These are phyloP conservation scores for Pseudomyrmex pallidus DNA, from an alignment of 1,140 invertebrate species.

Conservation along the genomic window DNA sequence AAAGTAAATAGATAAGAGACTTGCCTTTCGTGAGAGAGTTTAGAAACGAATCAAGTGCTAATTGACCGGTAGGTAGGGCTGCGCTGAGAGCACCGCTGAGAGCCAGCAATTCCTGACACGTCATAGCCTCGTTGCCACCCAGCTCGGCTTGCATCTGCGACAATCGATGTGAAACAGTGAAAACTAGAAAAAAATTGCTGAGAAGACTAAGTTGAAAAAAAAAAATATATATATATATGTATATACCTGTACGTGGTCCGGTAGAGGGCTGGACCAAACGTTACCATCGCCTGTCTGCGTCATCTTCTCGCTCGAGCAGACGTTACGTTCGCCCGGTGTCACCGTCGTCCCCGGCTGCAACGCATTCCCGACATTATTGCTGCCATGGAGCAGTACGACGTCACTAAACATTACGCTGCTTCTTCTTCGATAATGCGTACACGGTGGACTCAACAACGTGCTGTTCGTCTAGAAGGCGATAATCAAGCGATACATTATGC, in stretches of 20 bases:
- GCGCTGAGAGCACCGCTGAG: slow-evolving; percentile 95
- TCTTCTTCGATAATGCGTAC: slow-evolving; percentile 86
- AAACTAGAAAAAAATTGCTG: no score
- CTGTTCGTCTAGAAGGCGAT: slow-evolving; percentile 79
- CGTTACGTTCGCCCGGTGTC: slow-evolving; percentile 86
- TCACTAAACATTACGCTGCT: slow-evolving; percentile 96
- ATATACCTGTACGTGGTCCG: slow-evolving; percentile 80
- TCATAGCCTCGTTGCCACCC: slow-evolving; percentile 89
- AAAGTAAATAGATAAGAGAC: neutral
- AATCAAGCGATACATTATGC: slow-evolving; percentile 58
- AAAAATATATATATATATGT: neutral
- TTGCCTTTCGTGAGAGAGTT: slow-evolving; percentile 91
- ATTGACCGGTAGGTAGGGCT: slow-evolving; percentile 94
- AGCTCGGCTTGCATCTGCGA: slow-evolving; percentile 84
- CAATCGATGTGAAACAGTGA: slow-evolving; percentile 3
- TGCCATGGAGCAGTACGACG: slow-evolving; percentile 91
- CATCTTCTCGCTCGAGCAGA: slow-evolving; percentile 95
- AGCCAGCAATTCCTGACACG: slow-evolving; percentile 96
- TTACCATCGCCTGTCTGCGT: slow-evolving; percentile 92
- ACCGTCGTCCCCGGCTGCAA: slow-evolving; percentile 79
- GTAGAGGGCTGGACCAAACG: slow-evolving; percentile 86
- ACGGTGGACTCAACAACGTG: slow-evolving; percentile 88
- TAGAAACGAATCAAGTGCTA: slow-evolving; percentile 92
- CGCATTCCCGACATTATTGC: slow-evolving; percentile 81
- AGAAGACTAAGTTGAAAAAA: no score